Conservation (phyloP, 2,113 vertebrate genomes). For the Trachemys scripta region DNA sequence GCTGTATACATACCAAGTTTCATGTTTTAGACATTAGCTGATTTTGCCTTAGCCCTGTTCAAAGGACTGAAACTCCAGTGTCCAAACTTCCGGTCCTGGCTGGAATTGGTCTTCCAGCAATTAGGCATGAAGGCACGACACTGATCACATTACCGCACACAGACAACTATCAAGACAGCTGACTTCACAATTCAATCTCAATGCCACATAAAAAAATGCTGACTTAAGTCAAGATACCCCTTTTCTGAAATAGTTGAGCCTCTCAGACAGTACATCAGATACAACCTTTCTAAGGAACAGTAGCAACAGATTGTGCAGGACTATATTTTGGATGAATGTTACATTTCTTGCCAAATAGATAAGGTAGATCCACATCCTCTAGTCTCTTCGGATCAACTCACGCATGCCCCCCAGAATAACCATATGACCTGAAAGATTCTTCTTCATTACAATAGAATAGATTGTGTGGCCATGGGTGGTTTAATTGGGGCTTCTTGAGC, state of each 20-base stretch:
- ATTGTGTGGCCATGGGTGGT: too few species aligned
- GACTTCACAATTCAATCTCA: too few species aligned
- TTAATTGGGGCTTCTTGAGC: neutral
- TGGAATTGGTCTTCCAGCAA: neutral
- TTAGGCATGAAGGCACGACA: neutral
- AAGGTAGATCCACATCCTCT: neutral
- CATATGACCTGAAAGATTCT: neutral
- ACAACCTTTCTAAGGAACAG: too few species aligned
- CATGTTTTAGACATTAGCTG: neutral
- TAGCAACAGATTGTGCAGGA: neutral
- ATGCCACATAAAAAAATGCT: too few species aligned
- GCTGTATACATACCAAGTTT: neutral
- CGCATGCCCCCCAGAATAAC: neutral
- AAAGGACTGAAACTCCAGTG: neutral
- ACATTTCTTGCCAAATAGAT: neutral
- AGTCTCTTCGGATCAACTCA: neutral
- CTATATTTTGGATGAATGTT: neutral
- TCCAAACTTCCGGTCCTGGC: neutral
- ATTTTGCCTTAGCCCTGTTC: neutral
- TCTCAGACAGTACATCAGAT: too few species aligned
- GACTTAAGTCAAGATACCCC: too few species aligned
- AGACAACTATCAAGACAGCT: neutral
- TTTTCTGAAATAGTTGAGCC: too few species aligned
- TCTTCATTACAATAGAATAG: neutral
- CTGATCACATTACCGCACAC: neutral